Percentiles rank a stretch among this genome's conserved stretches.
Evolutionary conservation across 2,113 vertebrate species (phyloP).

Genomic region (Chloebia gouldiae): DNA sequence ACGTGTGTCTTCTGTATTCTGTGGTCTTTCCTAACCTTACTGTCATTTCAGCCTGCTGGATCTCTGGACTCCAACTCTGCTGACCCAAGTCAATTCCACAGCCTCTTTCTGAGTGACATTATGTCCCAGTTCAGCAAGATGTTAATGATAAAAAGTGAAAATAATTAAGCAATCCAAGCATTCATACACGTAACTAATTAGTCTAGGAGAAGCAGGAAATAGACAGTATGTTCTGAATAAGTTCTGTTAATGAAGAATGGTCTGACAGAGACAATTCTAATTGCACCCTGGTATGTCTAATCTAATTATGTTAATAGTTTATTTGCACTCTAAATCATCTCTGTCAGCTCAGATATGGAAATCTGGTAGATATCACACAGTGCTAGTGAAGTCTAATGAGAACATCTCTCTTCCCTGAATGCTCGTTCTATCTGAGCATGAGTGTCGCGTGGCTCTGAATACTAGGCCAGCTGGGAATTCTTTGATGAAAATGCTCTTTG

Average conservation of each 20-base stretch:
- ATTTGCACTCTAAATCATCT: constrained; percentile 47
- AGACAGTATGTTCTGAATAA: constrained; percentile 8
- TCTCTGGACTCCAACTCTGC: not conserved
- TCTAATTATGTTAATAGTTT: constrained; percentile 53
- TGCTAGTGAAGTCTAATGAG: constrained; percentile 3
- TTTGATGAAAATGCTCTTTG: not conserved
- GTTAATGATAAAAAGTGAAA: constrained; percentile 8
- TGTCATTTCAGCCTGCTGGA: not conserved
- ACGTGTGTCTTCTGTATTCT: not conserved
- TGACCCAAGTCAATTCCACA: not conserved
- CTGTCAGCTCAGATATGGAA: constrained; percentile 9
- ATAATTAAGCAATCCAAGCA: constrained; percentile 30
- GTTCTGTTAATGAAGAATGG: constrained; percentile 44
- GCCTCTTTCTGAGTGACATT: not conserved
- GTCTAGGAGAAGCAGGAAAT: constrained; percentile 13
- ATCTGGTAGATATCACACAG: not conserved
- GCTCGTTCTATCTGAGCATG: not conserved
- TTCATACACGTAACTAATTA: not conserved
- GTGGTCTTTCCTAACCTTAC: not conserved
- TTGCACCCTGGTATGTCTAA: constrained; percentile 30
- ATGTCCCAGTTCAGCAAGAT: not conserved
- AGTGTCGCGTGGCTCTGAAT: not conserved
- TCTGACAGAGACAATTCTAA: constrained; percentile 23
- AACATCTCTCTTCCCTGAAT: not conserved
- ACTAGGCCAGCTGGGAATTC: not conserved